Percentiles rank a stretch among this genome's conserved stretches.
Conservation (phyloP, 2,797 vertebrate species). For the Chaetophractus vellerosus region DNA sequence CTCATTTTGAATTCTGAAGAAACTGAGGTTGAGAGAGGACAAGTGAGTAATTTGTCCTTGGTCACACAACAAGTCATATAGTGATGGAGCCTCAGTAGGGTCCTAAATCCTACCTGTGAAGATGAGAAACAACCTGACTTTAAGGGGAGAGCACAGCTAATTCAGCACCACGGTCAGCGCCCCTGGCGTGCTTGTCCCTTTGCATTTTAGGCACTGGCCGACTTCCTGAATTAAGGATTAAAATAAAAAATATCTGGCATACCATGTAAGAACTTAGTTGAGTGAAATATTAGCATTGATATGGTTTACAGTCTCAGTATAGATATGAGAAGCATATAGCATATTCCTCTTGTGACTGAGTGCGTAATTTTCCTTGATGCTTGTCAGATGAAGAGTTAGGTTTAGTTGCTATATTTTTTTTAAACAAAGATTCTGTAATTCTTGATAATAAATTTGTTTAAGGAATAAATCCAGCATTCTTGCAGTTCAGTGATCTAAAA, state of each 20-base stretch:
- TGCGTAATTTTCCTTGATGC: constrained; percentile 43
- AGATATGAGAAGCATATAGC: neutral
- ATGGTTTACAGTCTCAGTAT: constrained; percentile 27
- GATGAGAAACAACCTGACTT: neutral
- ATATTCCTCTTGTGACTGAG: neutral
- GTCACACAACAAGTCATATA: neutral
- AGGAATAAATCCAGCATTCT: constrained; percentile 77
- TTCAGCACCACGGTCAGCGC: neutral
- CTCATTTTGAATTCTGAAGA: constrained; percentile 47
- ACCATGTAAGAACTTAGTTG: neutral
- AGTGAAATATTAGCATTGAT: constrained; percentile 15
- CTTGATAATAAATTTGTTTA: constrained; percentile 75
- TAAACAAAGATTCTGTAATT: constrained; percentile 63
- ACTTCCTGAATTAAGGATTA: constrained; percentile 12
- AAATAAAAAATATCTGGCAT: constrained; percentile 41
- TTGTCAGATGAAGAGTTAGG: constrained; percentile 63
- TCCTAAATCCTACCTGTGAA: neutral
- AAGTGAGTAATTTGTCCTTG: neutral
- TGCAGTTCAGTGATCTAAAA: constrained; percentile 81
- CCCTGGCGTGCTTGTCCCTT: fast-evolving
- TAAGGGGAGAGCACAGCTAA: fast-evolving
- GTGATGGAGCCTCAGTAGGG: neutral
- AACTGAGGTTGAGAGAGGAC: constrained; percentile 4
- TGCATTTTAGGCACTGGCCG: neutral
- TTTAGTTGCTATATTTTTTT: constrained; percentile 72